These are phyloP conservation scores for Sus cebifrons DNA, from an alignment of 2,797 vertebrate genomes.

Conservation along the genomic window DNA sequence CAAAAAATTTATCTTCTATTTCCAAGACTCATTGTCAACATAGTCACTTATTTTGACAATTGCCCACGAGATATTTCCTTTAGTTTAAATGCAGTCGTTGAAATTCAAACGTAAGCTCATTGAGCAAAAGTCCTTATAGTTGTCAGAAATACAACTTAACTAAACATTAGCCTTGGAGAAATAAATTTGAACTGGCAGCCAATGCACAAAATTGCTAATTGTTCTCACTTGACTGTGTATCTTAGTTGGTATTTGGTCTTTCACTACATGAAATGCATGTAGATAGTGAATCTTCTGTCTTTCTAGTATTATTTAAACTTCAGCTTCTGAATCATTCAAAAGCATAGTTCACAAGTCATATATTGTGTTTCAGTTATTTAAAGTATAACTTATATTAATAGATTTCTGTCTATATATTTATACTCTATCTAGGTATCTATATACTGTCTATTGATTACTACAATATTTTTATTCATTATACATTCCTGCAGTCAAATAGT, in stretches of 20 bases:
- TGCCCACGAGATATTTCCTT: conserved; percentile 48
- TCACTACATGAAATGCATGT: not conserved
- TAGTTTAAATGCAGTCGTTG: conserved; percentile 59
- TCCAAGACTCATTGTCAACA: not conserved
- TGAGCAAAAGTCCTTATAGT: conserved; percentile 37
- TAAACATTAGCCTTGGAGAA: conserved; percentile 74
- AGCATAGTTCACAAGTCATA: conserved; percentile 30
- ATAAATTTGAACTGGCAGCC: conserved; percentile 69
- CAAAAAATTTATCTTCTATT: conserved; percentile 21
- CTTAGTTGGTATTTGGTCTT: conserved; percentile 27
- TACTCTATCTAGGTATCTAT: no score
- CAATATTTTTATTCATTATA: not conserved
- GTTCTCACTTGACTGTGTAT: conserved; percentile 67
- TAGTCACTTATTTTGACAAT: conserved; percentile 68
- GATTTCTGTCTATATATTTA: not conserved
- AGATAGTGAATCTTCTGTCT: not conserved
- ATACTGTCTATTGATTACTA: not conserved
- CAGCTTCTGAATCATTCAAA: not conserved
- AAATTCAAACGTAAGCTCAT: conserved; percentile 66
- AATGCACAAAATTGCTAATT: conserved; percentile 72
- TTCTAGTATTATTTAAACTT: conserved; percentile 56
- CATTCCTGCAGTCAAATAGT: not conserved
- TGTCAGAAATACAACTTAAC: conserved; percentile 68
- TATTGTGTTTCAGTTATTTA: not conserved
- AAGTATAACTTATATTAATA: not conserved